Base-by-base conservation (phyloP, 2,888 invertebrate species). In the Brachynemurus nebulosus region DNA sequence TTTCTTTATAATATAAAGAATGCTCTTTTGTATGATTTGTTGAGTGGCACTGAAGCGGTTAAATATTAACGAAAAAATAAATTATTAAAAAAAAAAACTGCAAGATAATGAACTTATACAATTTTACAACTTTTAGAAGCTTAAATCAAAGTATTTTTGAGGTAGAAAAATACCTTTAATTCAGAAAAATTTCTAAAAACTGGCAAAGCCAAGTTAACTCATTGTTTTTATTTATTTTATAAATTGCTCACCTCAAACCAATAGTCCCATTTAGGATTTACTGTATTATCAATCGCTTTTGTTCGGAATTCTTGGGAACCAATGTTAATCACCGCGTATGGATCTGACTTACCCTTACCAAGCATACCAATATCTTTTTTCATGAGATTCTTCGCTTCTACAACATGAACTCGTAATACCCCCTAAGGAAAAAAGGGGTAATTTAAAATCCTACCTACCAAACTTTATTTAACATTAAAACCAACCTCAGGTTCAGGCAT, bases 221-320 rank as follows among this genome's bases (percentile, higher is more conserved):
- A n/a, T n/a, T n/a, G n/a, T n/a, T n/a, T n/a, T n/a, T n/a, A n/a
- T n/a, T n/a, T n/a, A n/a, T n/a, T n/a, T 30, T 30, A 30, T 6
- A n/a, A 19, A 4, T 14, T 36, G 54, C 68, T 65, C 70, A 95
- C 93, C 89, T 98, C 97, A 63, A 95, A 97, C 80, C 89, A 91
- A 66, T 74, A 92, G 66, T 97, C 91, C 96, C 97, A 98, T 53
- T 86, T 85, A 4, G 98, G 98, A 70, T 91, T 86, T 20, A 97
- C 77, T 51, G 84, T 85, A 63, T 91, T 93, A 61, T 92, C 85
- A 54, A 97, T 92, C 30, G 86, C 89, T 65, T 89, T 84, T 0
- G 97, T 97, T 63, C 84, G 82, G 69, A 88, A 93, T 63, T 86
- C 83, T 66, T 93, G 89, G 1, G 92, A 86, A 44, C 97, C 97